Percentiles rank a stretch among this genome's conserved stretches.
phyloP scores from a whole-genome alignment of 92 coral and sea anemone species.

The Epizoanthus ramosus region DNA sequence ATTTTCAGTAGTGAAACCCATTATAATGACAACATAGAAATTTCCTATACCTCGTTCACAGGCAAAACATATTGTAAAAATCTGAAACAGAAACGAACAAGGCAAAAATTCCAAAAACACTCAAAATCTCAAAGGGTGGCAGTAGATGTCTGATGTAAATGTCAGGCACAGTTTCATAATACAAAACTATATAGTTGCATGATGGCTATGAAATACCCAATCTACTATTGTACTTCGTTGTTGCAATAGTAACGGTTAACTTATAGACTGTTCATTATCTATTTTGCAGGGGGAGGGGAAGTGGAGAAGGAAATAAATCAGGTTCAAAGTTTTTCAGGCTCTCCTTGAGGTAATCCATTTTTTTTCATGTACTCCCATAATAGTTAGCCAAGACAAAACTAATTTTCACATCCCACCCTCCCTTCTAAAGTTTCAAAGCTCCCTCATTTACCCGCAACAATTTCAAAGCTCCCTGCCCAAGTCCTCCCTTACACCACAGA shows the following conservation, averaged over 20 bases:
- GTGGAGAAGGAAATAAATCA: neutral
- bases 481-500: neutral
- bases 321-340: neutral
- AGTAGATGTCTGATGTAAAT: too few relatives aligned
- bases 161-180: neutral
- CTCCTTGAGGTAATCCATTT: neutral
- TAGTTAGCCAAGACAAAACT: too few relatives aligned
- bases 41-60: too few relatives aligned
- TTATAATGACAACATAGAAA: too few relatives aligned
- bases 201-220: neutral
- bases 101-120: too few relatives aligned
- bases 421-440: neutral
- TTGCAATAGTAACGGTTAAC: neutral
- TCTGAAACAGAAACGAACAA: too few relatives aligned
- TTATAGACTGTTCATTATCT: constrained; percentile 2
- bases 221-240: constrained; percentile 1
- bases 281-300: neutral
- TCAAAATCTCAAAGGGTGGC: too few relatives aligned
- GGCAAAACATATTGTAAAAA: too few relatives aligned
- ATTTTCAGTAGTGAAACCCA: too few relatives aligned
- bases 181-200: constrained; percentile 2
- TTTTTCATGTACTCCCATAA: too few relatives aligned
- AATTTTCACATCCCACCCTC: neutral
- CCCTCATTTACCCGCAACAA: neutral
- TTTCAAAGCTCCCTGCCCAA: neutral